Evolutionary conservation across 2,113 vertebrate species (phyloP).

Genomic region (Scolopax mira): DNA sequence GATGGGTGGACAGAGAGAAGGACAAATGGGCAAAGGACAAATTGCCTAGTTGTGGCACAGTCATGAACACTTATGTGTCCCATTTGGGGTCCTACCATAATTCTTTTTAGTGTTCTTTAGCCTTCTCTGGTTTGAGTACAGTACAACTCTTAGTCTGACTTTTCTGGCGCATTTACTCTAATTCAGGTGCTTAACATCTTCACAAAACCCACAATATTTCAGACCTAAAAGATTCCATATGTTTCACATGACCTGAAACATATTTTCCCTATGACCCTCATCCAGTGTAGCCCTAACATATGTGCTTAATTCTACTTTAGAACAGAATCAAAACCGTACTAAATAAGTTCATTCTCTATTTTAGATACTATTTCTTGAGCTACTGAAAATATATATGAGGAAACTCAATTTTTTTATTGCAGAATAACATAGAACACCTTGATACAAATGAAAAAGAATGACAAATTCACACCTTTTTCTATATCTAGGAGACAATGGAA

Average conservation of each 20-base stretch:
- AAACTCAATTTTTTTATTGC: not conserved
- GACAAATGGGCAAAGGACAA: not conserved
- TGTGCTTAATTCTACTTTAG: not conserved
- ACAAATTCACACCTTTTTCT: not conserved
- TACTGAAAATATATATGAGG: not conserved
- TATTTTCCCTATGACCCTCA: not conserved
- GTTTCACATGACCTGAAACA: not conserved
- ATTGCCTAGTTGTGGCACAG: not conserved
- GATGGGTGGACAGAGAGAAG: not conserved
- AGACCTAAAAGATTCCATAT: not conserved
- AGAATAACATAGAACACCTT: not conserved
- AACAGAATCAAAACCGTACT: not conserved
- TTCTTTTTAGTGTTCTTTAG: not conserved
- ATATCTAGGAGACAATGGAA: slow-evolving; percentile 67
- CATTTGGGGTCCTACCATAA: not conserved
- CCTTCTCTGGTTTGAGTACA: not conserved
- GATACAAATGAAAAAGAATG: not conserved
- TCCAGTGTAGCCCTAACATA: not conserved
- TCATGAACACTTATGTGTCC: not conserved
- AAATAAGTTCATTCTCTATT: not conserved
- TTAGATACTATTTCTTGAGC: not conserved
- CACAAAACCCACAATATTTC: not conserved
- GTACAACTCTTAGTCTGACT: not conserved
- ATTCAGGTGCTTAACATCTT: not conserved
- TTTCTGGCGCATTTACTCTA: not conserved